Evolutionary conservation across 1,140 invertebrate genomes (phyloP), one percentile per base, ranked within the genome.

Genomic region (Bombus consobrinus): DNA sequence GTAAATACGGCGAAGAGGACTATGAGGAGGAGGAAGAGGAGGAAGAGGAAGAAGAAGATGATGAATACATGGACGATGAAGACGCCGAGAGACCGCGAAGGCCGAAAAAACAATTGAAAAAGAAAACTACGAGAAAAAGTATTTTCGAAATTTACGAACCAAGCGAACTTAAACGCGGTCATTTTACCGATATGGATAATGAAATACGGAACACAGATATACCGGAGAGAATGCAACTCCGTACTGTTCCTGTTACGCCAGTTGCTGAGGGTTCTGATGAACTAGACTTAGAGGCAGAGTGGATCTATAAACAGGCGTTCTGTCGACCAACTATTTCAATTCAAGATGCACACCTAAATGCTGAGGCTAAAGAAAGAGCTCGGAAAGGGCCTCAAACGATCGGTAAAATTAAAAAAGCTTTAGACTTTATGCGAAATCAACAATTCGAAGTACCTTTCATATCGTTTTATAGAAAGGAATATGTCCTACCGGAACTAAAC

Each of bases 81-180:
- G 97, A 97, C 68, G 96, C 96, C 81, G 96, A 95, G 43, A 90
- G 92, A 91, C 91, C 96, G 0, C 95, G 96, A 18, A 94, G 96
- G 78, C 96, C 96, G 22, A 97, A 97, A 88, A 98, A 98, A 93
- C 96, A 97, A 72, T 95, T 96, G 71, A 96, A 97, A 41, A 98
- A 98, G 93, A 98, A 98, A 92, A 96, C 97, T 13, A 97, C 97
- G 1, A 97, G 97, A 87, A 99, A 99, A 93, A 98, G 98, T 12
- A 99, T 99, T 81, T 98, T 98, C 94, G 98, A 98, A 95, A 97
- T 99, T 79, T 99, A 99, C 94, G 99, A 99, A 93, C 99, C 99
- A 0, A 98, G 97, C 93, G 99, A 99, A 94, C 95, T 99, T 73
- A 99, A 99, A 95, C 96, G 98, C 79, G 98, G 98, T 62, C 98